These are phyloP conservation scores for Idaea straminata DNA, from an alignment of 2,888 invertebrate genomes.

Conservation along the genomic window DNA sequence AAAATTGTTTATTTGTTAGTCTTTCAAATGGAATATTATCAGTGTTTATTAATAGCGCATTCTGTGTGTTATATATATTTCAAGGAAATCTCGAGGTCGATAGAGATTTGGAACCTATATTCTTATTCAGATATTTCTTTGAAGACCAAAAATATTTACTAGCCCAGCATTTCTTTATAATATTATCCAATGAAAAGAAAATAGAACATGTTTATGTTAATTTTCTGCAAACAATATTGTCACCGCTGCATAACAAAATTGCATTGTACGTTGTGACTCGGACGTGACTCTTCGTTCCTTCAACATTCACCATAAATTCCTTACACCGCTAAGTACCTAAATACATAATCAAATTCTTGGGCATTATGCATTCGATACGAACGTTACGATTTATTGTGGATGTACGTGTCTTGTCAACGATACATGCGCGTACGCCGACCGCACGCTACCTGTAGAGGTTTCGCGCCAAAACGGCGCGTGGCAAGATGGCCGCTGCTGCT, in stretches of 20 bases:
- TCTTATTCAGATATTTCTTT: no score
- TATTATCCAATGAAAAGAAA: neutral
- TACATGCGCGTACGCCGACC: constrained; percentile 39
- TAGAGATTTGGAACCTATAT: no score
- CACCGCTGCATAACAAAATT: constrained; percentile 31
- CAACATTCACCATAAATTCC: constrained; percentile 50
- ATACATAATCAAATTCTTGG: constrained; percentile 61
- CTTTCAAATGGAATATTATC: neutral
- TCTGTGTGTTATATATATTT: neutral
- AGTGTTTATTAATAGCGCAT: neutral
- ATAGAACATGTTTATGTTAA: neutral
- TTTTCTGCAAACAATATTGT: constrained; percentile 15
- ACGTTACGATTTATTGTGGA: constrained; percentile 74
- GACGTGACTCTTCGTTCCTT: constrained; percentile 29
- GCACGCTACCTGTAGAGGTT: constrained; percentile 38
- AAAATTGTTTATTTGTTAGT: neutral
- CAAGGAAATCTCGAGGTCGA: no score
- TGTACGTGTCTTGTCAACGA: constrained; percentile 66
- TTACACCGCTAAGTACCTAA: constrained; percentile 65
- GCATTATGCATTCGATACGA: constrained; percentile 66
- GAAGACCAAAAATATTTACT: no score
- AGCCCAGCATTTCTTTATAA: neutral
- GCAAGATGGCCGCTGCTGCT: constrained; percentile 59
- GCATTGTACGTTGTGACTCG: constrained; percentile 26
- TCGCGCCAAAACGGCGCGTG: constrained; percentile 59